Evolutionary conservation across 2,888 invertebrate species (phyloP).

Genomic region (Exephanes ischioxanthus): DNA sequence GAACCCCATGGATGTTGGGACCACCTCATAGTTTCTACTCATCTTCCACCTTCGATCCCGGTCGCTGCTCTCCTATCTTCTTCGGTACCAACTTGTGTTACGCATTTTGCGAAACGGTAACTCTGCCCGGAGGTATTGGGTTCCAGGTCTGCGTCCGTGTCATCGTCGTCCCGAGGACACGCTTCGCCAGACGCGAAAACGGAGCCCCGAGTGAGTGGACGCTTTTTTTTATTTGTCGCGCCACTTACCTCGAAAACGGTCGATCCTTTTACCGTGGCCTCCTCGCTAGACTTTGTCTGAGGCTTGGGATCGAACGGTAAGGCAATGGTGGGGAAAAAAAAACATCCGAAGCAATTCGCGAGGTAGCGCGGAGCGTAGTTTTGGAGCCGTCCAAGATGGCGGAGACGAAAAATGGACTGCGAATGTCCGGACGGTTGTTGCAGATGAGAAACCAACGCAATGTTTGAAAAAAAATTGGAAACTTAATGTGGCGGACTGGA

Average conservation of each 20-base stretch:
- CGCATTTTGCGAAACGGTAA: conserved; percentile 60
- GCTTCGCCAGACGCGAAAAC: conserved; percentile 51
- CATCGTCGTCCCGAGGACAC: conserved; percentile 28
- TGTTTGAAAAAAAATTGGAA: too few relatives aligned
- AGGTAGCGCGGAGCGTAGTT: too few relatives aligned
- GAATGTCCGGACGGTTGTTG: too few relatives aligned
- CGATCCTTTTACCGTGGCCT: too few relatives aligned
- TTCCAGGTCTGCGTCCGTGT: conserved; percentile 47
- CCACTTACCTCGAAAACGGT: background rate
- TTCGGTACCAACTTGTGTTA: conserved; percentile 22
- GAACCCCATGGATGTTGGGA: conserved; percentile 58
- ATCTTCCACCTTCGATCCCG: conserved; percentile 20
- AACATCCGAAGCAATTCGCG: too few relatives aligned
- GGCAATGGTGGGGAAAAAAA: too few relatives aligned
- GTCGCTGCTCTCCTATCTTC: conserved; percentile 18
- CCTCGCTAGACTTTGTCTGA: too few relatives aligned
- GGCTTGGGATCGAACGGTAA: too few relatives aligned
- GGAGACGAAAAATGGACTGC: too few relatives aligned
- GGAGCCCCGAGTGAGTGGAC: background rate
- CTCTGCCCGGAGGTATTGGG: conserved; percentile 53
- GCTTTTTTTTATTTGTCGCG: background rate
- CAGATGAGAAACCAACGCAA: too few relatives aligned
- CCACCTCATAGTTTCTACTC: conserved; percentile 56
- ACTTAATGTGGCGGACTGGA: too few relatives aligned
- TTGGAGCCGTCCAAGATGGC: too few relatives aligned